Percentiles rank a stretch among this genome's conserved stretches.
phyloP scores from a whole-genome alignment of 2,888 invertebrate genomes.

The Leptinotarsa haldemani region DNA sequence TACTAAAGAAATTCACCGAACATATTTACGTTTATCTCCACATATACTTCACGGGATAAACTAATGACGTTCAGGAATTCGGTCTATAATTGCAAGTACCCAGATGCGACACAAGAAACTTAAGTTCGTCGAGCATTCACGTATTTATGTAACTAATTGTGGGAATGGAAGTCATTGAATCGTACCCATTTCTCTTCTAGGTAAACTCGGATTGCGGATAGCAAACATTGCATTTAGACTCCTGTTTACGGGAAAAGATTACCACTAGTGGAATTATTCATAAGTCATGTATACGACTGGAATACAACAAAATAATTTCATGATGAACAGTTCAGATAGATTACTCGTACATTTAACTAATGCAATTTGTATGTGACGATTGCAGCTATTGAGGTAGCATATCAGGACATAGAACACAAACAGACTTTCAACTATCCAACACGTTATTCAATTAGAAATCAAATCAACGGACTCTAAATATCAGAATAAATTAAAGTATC shows the following conservation, averaged over 20 bases:
- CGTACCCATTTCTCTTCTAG: background rate
- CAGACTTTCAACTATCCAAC: too few relatives aligned
- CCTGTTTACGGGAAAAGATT: background rate
- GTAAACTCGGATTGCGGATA: background rate
- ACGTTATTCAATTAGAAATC: too few relatives aligned
- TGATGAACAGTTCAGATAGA: background rate
- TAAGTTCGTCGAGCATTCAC: constrained; percentile 10
- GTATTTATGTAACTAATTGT: constrained; percentile 18
- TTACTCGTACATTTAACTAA: background rate
- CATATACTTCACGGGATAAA: constrained; percentile 4
- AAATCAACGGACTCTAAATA: too few relatives aligned
- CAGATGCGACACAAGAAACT: constrained; percentile 4
- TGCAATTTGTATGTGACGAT: background rate
- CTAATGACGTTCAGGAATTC: constrained; percentile 4
- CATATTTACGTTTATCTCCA: background rate
- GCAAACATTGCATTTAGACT: background rate
- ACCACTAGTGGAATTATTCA: background rate
- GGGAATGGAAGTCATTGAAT: constrained; percentile 15
- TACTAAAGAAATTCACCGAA: background rate
- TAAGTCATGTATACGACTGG: background rate
- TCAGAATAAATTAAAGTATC: too few relatives aligned
- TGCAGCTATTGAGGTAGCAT: too few relatives aligned
- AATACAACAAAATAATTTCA: background rate
- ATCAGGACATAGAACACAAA: too few relatives aligned
- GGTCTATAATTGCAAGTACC: constrained; percentile 5